Evolutionary conservation across 2,797 vertebrate species (phyloP).

Genomic region (Brotula barbata): DNA sequence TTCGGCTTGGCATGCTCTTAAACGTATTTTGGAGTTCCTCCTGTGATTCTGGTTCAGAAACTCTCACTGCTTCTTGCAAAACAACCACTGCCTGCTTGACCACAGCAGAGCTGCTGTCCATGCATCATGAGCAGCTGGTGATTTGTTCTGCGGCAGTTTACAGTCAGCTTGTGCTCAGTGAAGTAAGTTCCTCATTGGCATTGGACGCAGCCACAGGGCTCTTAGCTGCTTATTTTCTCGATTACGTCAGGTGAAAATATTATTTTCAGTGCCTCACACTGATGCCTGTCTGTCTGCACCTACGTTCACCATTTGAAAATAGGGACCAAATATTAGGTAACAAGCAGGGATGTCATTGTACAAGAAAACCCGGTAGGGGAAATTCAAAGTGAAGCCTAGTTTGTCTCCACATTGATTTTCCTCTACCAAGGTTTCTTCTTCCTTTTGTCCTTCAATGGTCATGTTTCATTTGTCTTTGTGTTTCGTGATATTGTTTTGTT

Average conservation of each 20-base stretch:
- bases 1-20: conserved; percentile 38
- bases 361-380: too few relatives aligned
- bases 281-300: too few relatives aligned
- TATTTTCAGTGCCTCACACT: too few relatives aligned
- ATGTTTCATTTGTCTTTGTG: too few relatives aligned
- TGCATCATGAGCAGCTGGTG: conserved; percentile 71
- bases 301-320: too few relatives aligned
- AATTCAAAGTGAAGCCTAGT: too few relatives aligned
- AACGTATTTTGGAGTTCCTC: conserved; percentile 37
- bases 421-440: too few relatives aligned
- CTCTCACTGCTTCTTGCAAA: conserved; percentile 71
- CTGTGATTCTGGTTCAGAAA: conserved; percentile 41
- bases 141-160: conserved; percentile 71
- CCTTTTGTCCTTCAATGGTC: too few relatives aligned
- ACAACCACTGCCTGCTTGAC: conserved; percentile 75
- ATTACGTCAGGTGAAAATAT: neutral
- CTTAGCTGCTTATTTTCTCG: conserved; percentile 60
- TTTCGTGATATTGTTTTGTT: too few relatives aligned
- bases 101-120: conserved; percentile 72
- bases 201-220: conserved; percentile 19
- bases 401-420: too few relatives aligned
- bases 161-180: conserved; percentile 55
- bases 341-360: too few relatives aligned
- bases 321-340: too few relatives aligned
- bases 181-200: conserved; percentile 64